Conservation (phyloP, 1,140 invertebrate species). For the Bombus ignitus region DNA sequence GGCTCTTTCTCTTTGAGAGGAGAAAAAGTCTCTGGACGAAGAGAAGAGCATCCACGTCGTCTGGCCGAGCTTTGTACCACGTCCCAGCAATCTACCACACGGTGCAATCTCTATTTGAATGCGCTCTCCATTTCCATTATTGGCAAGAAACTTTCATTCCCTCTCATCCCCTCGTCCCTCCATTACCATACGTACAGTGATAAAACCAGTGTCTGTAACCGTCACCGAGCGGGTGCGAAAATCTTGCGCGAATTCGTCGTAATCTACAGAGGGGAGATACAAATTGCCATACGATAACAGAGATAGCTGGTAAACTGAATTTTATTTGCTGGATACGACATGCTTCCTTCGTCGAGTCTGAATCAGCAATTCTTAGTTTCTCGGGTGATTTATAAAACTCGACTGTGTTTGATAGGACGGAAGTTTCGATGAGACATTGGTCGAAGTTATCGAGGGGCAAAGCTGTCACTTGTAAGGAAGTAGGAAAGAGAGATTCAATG, state of each 20-base stretch:
- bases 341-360: too few species aligned
- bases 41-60: constrained; percentile 49
- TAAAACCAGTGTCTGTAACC: constrained; percentile 2
- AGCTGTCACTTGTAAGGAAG: too few species aligned
- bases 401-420: too few species aligned
- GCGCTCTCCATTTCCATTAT: constrained; percentile 64
- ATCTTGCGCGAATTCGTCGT: neutral
- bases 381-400: too few species aligned
- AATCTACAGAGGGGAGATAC: neutral
- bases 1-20: constrained; percentile 12
- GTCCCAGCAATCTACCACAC: constrained; percentile 61
- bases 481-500: neutral
- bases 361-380: too few species aligned
- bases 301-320: neutral
- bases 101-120: constrained; percentile 60
- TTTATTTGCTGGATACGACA: neutral
- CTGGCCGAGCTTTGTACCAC: constrained; percentile 57
- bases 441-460: too few species aligned
- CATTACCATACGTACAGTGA: constrained; percentile 3
- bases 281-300: neutral
- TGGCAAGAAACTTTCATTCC: constrained; percentile 38
- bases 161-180: neutral
- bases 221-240: too few species aligned
- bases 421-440: too few species aligned
- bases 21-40: constrained; percentile 44